Base-by-base conservation (phyloP, 2,888 invertebrate species). In the Aphodius granarius region DNA sequence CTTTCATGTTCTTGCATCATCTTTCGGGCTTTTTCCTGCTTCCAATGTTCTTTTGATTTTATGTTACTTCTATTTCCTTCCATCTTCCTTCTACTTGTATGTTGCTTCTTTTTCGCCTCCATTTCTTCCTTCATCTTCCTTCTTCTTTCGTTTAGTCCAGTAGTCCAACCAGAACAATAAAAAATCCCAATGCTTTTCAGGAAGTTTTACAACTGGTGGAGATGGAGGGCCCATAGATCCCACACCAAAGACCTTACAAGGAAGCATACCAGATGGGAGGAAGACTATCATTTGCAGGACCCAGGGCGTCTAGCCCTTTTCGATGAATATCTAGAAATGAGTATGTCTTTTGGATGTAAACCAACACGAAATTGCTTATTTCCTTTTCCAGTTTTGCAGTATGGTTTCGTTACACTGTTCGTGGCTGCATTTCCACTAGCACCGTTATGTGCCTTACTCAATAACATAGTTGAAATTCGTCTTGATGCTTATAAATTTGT, bases 241-340 rank as follows among this genome's bases (percentile, higher is more conserved):
- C 91, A 93, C 18, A 95, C 95, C 0, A 92, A 93, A 79, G 93
- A 95, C 84, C 90, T 90, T 16, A 91, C 88, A 15, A 91, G 94
- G 82, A 90, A 92, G 3, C 94, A 95, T 84, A 94, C 94, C 86
- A 90, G 92, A 1, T 99, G 98, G 98, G 98, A 98, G 83, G 93
- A 95, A 83, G 98, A 99, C 86, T 98, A 96, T 87, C 95, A 97
- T 81, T 90, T 99, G 76, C 94, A 95, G 81, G 95, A 97, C 84
- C 95, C 96, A 0, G 96, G 96, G 4, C 89, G 95, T 73, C 89
- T 97, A 77, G 97, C 97, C 0, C 89, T 99, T 0, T 98, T 98
- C 84, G 96, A 98, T 83, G 99, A 99, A 86, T 99, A 99, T 84
- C 89, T 99, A 62, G 98, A 99, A 89, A 98, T 99, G 98, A 96